Percentiles rank a stretch among this genome's conserved stretches.
These are phyloP conservation scores for Mimumesa dahlbomi DNA, from an alignment of 2,888 invertebrate genomes.

Conservation along the genomic window DNA sequence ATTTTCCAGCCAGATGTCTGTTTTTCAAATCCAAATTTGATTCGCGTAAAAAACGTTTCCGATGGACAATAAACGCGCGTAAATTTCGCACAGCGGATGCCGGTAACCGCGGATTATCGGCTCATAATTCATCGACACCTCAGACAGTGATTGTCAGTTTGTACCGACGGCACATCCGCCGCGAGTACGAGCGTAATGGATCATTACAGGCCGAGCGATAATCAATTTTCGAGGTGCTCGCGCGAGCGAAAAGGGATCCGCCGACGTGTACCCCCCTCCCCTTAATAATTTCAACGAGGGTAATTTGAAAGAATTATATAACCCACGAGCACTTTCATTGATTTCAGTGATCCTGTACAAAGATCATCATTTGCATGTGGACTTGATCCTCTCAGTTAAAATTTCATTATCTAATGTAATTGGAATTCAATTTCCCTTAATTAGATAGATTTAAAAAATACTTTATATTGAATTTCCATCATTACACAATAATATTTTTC, in stretches of 20 bases:
- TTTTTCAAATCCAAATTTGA: no score
- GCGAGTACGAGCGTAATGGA: slow-evolving; percentile 72
- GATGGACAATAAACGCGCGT: slow-evolving; percentile 50
- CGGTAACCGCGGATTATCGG: slow-evolving; percentile 75
- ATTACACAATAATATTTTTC: no score
- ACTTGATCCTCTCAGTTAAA: no score
- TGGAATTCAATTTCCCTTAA: no score
- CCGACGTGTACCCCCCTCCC: slow-evolving; percentile 23
- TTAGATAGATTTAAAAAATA: no score
- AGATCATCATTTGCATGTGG: no score
- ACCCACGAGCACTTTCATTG: no score
- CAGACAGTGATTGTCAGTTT: slow-evolving; percentile 80
- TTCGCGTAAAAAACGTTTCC: background rate
- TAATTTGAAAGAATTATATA: no score
- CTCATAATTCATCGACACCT: slow-evolving; percentile 76
- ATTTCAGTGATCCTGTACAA: no score
- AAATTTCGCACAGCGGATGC: slow-evolving; percentile 50
- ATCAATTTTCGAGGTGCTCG: slow-evolving; percentile 72
- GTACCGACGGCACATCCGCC: slow-evolving; percentile 69
- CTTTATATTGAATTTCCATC: no score
- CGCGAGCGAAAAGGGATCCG: slow-evolving; percentile 52
- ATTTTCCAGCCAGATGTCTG: background rate
- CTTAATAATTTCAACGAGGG: slow-evolving; percentile 28
- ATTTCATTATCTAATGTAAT: no score
- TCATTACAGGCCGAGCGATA: slow-evolving; percentile 76